A percentile compares a stretch with the other conserved stretches of the same genome.
These are phyloP conservation scores for Chloropsis cyanopogon DNA, from an alignment of 2,113 vertebrate genomes.

Conservation along the genomic window DNA sequence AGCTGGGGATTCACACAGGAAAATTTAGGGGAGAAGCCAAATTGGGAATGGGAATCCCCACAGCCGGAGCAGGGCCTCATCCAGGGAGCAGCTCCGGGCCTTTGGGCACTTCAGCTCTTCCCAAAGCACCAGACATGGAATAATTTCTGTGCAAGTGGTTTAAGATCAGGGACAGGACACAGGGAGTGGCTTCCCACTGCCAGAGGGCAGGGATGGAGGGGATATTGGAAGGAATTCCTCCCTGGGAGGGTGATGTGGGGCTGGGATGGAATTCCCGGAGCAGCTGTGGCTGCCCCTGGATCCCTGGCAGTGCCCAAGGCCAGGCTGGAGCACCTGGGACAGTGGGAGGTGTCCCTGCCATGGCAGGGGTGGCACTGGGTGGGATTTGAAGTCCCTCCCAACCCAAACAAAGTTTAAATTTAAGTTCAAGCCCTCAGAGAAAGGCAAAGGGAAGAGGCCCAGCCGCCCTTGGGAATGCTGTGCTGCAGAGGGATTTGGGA, in stretches of 20 bases:
- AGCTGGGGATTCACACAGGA: background rate
- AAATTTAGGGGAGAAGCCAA: background rate
- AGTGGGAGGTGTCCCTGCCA: background rate
- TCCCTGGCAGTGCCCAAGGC: background rate
- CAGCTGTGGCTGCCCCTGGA: background rate
- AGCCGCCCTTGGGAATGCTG: accelerated
- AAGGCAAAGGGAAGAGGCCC: background rate
- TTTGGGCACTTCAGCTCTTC: background rate
- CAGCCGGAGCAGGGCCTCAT: accelerated
- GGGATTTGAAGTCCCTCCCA: accelerated
- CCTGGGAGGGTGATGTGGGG: accelerated
- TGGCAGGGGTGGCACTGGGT: accelerated
- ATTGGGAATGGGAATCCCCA: too few species aligned
- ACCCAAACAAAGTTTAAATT: background rate
- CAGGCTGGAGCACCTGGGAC: background rate
- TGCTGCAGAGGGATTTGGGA: background rate
- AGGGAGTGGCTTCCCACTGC: background rate
- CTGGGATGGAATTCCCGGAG: background rate
- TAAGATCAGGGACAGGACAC: background rate
- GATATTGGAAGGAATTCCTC: background rate
- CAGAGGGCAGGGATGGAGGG: background rate
- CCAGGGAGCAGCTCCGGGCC: too few species aligned
- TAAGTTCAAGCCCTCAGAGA: background rate
- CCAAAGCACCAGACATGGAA: too few species aligned
- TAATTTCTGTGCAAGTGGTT: too few species aligned